Conservation (phyloP, 2,113 vertebrate genomes). For the Seriola rivoliana region DNA sequence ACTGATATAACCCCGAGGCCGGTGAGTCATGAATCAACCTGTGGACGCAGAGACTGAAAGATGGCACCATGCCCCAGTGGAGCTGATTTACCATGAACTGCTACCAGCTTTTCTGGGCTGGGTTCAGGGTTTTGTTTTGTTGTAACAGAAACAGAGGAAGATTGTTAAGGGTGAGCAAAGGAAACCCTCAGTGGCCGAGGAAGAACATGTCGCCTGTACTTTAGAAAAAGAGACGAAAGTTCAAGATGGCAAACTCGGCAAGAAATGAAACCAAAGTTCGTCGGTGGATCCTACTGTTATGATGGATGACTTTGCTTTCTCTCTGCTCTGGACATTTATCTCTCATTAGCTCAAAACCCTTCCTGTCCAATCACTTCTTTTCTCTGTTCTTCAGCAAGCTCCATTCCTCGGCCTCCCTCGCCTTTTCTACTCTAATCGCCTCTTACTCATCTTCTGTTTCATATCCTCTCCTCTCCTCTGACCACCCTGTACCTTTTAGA, state of each 20-base stretch:
- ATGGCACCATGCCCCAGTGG: neutral
- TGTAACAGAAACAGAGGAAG: neutral
- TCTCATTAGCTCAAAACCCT: neutral
- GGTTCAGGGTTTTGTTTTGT: neutral
- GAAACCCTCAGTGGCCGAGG: neutral
- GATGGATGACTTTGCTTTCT: neutral
- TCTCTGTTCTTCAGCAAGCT: too few relatives aligned
- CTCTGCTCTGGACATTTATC: neutral
- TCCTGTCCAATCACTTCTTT: neutral
- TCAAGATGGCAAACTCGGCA: neutral
- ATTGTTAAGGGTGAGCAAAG: neutral
- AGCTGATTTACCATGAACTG: neutral
- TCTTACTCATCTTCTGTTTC: neutral
- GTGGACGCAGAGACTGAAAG: neutral
- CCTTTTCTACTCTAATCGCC: neutral
- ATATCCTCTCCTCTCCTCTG: neutral
- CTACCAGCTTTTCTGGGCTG: neutral
- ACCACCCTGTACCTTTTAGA: neutral
- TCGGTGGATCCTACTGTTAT: too few relatives aligned
- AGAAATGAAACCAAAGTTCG: neutral
- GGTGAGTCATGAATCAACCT: slow-evolving; percentile 28
- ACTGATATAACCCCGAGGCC: neutral
- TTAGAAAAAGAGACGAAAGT: neutral
- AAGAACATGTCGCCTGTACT: neutral
- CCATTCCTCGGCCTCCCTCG: neutral